Conservation (phyloP, 30 jellyfish, hydroid and myxozoan species). For the Cassiopea andromeda region DNA sequence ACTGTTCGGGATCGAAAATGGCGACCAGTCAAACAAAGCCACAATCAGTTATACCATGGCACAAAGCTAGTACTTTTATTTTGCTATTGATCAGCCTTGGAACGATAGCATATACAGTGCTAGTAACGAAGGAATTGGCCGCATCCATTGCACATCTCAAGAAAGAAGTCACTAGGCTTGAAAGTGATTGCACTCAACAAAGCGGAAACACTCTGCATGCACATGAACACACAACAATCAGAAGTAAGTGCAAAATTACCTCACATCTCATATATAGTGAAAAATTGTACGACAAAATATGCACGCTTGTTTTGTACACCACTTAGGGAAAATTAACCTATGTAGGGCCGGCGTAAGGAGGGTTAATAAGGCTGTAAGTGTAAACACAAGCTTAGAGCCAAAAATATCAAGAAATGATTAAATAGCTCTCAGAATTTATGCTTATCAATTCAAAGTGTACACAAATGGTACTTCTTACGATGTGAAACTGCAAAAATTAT, state of each 20-base stretch:
- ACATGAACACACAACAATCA: not conserved
- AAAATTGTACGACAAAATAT: too few species aligned
- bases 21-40: not conserved
- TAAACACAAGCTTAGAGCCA: too few species aligned
- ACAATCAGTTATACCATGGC: not conserved
- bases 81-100: not conserved
- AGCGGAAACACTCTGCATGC: not conserved
- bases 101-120: not conserved
- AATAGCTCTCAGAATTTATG: too few species aligned
- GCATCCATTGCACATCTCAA: not conserved
- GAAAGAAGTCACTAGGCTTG: not conserved
- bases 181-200: not conserved
- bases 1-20: not conserved
- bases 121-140: not conserved
- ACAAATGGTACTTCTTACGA: too few species aligned
- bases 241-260: not conserved
- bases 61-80: not conserved
- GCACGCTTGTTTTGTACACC: too few species aligned
- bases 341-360: too few species aligned
- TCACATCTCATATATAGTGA: not conserved
- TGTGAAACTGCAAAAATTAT: too few species aligned
- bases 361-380: too few species aligned
- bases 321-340: too few species aligned
- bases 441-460: too few species aligned
- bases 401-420: too few species aligned